phyloP scores from a whole-genome alignment of 1,140 invertebrate genomes.

The Ptiloglossa arizonensis region DNA sequence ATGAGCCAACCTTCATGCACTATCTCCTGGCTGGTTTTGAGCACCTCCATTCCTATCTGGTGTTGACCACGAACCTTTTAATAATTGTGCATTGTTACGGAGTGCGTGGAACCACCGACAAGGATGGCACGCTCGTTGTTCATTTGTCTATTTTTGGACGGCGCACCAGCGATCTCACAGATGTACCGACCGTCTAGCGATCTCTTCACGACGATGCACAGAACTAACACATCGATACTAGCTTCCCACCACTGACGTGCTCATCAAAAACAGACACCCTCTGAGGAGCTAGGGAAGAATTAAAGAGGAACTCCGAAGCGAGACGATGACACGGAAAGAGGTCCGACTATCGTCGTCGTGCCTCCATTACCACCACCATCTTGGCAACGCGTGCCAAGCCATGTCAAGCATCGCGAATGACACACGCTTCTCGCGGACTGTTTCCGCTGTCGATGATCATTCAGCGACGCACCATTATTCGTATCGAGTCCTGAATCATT shows the following conservation, averaged over 20 bases:
- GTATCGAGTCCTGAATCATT: constrained; percentile 11
- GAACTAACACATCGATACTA: constrained; percentile 28
- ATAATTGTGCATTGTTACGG: constrained; percentile 35
- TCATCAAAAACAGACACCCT: constrained; percentile 27
- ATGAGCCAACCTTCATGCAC: constrained; percentile 94
- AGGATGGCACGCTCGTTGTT: constrained; percentile 53
- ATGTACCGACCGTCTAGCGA: constrained; percentile 35
- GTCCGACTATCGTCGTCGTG: constrained; percentile 27
- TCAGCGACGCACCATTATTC: background rate
- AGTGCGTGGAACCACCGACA: constrained; percentile 54
- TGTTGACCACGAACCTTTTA: constrained; percentile 28
- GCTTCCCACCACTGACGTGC: constrained; percentile 3
- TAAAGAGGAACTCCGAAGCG: constrained; percentile 22
- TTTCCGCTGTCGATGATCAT: background rate
- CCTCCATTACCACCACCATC: constrained; percentile 47
- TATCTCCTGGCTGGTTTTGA: constrained; percentile 83
- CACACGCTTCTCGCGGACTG: constrained; percentile 31
- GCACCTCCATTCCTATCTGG: constrained; percentile 66
- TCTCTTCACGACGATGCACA: constrained; percentile 23
- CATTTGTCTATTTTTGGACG: constrained; percentile 70
- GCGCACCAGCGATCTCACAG: constrained; percentile 46
- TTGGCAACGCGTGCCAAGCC: constrained; percentile 55
- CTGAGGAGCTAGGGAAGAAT: constrained; percentile 34
- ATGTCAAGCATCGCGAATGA: constrained; percentile 50
- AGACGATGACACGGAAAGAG: constrained; percentile 34